Percentiles rank a stretch among this genome's conserved stretches.
Conservation (phyloP, 1,140 invertebrate genomes). For the Druon quercuslanigerum region DNA sequence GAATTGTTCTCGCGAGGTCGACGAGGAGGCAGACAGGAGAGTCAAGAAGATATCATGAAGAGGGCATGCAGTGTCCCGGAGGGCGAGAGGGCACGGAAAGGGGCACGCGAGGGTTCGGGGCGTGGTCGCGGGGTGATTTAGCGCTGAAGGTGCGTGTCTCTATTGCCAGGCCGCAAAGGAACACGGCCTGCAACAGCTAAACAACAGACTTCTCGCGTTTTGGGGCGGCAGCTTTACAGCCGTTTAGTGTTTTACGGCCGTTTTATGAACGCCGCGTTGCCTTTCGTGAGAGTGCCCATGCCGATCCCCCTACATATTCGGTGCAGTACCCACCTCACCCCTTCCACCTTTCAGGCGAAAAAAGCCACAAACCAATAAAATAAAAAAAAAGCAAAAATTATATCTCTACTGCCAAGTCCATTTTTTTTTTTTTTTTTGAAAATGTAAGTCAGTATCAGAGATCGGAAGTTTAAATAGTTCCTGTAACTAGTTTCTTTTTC, state of each 20-base stretch:
- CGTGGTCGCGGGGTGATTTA: constrained; percentile 73
- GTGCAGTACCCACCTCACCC: constrained; percentile 43
- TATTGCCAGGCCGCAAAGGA: constrained; percentile 62
- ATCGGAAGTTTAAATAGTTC: no score
- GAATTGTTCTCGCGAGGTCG: constrained; percentile 39
- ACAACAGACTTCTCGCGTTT: constrained; percentile 64
- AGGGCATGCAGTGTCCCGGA: constrained; percentile 37
- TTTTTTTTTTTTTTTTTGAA: no score
- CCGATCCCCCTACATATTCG: constrained; percentile 48
- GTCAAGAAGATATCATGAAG: constrained; percentile 24
- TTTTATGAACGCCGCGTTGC: constrained; percentile 73
- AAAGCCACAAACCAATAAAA: not conserved
- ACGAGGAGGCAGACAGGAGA: constrained; percentile 38
- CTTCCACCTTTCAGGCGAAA: not conserved
- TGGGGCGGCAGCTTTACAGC: constrained; percentile 74
- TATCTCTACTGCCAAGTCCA: no score
- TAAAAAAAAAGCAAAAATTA: not conserved
- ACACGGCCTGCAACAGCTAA: constrained; percentile 57
- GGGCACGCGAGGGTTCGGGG: constrained; percentile 62
- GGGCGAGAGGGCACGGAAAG: constrained; percentile 54
- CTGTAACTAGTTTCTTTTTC: no score
- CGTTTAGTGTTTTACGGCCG: constrained; percentile 76
- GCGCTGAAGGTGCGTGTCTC: constrained; percentile 72
- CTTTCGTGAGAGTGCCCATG: constrained; percentile 54
- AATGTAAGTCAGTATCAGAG: no score